phyloP scores from a whole-genome alignment of 64 coral and sea anemone genomes.

The Dendrophyllia cribrosa region DNA sequence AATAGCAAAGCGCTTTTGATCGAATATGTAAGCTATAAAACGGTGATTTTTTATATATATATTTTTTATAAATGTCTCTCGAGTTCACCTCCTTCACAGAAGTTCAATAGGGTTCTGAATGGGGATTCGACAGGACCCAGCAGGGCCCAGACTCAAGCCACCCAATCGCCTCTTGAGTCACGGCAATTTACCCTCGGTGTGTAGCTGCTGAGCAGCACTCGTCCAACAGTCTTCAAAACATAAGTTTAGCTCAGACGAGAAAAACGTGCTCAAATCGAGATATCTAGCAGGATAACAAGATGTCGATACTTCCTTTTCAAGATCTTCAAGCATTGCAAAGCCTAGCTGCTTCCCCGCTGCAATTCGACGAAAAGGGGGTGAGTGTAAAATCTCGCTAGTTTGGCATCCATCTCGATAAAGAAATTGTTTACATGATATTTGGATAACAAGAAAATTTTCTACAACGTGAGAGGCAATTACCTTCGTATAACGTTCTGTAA shows the following conservation, averaged over 20 bases:
- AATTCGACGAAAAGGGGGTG: conserved; percentile 68
- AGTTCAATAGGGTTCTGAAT: conserved; percentile 20
- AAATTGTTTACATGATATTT: conserved; percentile 22
- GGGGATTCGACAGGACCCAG: conserved; percentile 61
- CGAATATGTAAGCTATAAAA: neutral
- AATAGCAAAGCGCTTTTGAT: neutral
- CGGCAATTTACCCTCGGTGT: conserved; percentile 30
- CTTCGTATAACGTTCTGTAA: neutral
- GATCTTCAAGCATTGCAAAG: conserved; percentile 73
- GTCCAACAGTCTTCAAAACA: neutral
- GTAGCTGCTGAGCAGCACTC: neutral
- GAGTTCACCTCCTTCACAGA: neutral
- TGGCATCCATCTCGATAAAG: conserved; percentile 1
- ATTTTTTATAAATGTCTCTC: neutral
- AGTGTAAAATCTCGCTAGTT: conserved; percentile 5
- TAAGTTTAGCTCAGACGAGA: neutral
- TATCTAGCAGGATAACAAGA: neutral
- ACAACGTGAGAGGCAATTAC: conserved; percentile 40
- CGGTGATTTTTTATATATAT: too few species aligned
- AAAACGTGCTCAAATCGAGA: neutral
- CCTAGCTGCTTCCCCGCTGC: conserved; percentile 53
- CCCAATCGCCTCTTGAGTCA: conserved; percentile 48
- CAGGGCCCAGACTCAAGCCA: conserved; percentile 35
- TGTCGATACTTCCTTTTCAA: conserved; percentile 67
- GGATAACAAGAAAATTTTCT: conserved; percentile 4